These are phyloP conservation scores for Macropus fuliginosus DNA, from an alignment of 2,797 vertebrate genomes.

Conservation along the genomic window DNA sequence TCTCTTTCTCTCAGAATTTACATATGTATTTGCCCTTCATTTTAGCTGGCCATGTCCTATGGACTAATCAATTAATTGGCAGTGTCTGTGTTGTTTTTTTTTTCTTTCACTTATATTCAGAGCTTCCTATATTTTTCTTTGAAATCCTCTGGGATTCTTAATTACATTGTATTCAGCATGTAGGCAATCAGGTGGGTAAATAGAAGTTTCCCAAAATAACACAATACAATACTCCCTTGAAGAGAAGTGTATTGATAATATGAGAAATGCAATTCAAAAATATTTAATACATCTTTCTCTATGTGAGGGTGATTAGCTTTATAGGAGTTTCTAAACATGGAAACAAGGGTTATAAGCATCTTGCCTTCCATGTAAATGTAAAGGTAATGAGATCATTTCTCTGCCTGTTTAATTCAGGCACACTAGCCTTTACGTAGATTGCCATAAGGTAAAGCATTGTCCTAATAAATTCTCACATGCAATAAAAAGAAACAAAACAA, in stretches of 20 bases:
- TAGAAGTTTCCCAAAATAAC: background rate
- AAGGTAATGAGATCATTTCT: background rate
- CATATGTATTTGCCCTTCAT: background rate
- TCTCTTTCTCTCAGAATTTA: background rate
- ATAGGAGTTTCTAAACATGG: background rate
- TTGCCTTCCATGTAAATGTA: background rate
- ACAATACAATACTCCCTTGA: background rate
- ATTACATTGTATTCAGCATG: background rate
- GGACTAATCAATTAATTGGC: background rate
- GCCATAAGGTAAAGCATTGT: background rate
- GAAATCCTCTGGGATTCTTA: background rate
- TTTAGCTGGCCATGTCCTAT: background rate
- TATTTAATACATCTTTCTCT: background rate
- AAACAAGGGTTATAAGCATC: background rate
- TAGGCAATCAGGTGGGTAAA: background rate
- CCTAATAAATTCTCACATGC: background rate
- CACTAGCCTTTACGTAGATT: background rate
- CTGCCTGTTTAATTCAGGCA: background rate
- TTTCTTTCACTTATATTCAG: conserved; percentile 18
- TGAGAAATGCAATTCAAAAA: background rate
- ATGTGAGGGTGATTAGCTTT: background rate
- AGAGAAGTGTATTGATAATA: background rate
- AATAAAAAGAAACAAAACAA: too few species aligned
- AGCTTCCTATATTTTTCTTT: background rate
- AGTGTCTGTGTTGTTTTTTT: background rate